Base-by-base conservation (phyloP, 2,113 vertebrate species). In the Amphilophus citrinellus region DNA sequence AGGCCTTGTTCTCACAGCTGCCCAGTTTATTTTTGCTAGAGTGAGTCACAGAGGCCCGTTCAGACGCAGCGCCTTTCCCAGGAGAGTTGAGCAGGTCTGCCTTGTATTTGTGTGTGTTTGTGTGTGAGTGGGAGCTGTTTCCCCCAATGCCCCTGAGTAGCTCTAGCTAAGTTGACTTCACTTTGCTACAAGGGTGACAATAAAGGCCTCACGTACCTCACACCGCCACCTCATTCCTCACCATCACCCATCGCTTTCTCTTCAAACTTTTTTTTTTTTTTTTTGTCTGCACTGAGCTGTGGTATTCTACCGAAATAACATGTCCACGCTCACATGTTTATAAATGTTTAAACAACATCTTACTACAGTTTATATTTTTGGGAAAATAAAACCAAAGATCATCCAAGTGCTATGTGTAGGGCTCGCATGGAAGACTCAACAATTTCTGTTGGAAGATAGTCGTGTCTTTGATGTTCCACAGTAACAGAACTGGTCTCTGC, bases 1-100 rank as follows among this genome's bases (percentile, higher is more conserved):
- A 96, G 95, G 96, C 93, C 95, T 94, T 92, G 94, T 96, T 96
- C 95, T 95, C 96, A 96, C 96, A 96, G 94, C 95, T 95, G 92
- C 89, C 92, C 75, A 60, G 94, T 95, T 96, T 96, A 96, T 96
- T 96, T 96, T 96, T 93, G 92, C 92, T 89, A 79, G 86, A 90
- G 88, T 96, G 95, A 96, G 89, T 96, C 96, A 95, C 89, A 93
- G 90, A 91, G 93, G 87, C 88, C 90, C 88, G 91, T 83, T 94
- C 91, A 94, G 94, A 93, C 92, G 83, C 90, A 91, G 85, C 56
- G 86, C 85, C 47, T 76, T 83, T 96, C 95, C 94, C 95, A 83
- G 81, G 94, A 93, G 95, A 94, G 79, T 83, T 50, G 53, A 87
- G 77, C 89, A 90, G 89, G 93, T 93, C 91, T 89, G 79, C 18